Base-by-base conservation (phyloP, 2,797 vertebrate genomes). In the Graptemys geographica region DNA sequence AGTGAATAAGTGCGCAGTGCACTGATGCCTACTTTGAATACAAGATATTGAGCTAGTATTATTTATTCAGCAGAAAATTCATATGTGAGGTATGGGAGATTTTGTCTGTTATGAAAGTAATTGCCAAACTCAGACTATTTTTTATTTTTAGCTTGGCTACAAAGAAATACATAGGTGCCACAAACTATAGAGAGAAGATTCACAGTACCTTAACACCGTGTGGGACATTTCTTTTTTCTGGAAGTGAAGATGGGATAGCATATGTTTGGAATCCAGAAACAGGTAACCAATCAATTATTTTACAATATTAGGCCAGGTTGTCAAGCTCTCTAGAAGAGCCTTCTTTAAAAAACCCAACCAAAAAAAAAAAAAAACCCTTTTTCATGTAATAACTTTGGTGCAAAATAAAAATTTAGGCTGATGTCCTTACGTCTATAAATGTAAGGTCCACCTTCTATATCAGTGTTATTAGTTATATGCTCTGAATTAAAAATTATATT, bases 241-340 rank as follows among this genome's bases (percentile, higher is more conserved):
- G 99, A 79, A 99, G 99, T 85, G 99, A 99, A 97, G 99, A 99
- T 93, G 99, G 99, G 74, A 98, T 98, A 96, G 99, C 99, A 0
- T 99, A 99, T 81, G 99, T 99, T 86, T 99, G 99, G 99, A 99
- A 99, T 94, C 98, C 99, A 80, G 99, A 99, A 97, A 99, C 99
- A 88, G 99, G 99, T 99, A 93, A 85, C 56, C 94, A 53, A 78
- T 72, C 19, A 41, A 83, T 74, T 94, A 81, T 84, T 94, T 90
- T 89, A 27, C 79, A 21, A 2, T 62, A 49, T 91, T 76, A 82
- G 85, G 18, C 4, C 11, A 84, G 15, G n/a, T 74, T 87, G 52
- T 92, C 44, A 92, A 51, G 69, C 28, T 72, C 21, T 23, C 79
- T 88, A 56, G 79, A 4, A 11, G 33, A 28, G 4, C 3, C 11